Conservation (phyloP, 2,888 invertebrate genomes). For the Junonia oenone region DNA sequence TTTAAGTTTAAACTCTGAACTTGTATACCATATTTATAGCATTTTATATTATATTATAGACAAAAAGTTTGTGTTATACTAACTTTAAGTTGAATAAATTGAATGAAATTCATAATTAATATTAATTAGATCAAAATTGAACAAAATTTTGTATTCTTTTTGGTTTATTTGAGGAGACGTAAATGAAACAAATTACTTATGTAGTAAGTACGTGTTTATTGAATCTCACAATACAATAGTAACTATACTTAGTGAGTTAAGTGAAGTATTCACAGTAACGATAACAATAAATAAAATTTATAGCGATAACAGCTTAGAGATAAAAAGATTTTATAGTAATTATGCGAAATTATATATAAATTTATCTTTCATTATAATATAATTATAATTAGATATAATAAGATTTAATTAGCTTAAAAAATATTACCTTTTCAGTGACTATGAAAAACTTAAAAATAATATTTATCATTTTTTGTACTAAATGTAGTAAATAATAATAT, state of each 20-base stretch:
- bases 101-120: too few relatives aligned
- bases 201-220: constrained; percentile 60
- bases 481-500: too few relatives aligned
- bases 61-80: too few relatives aligned
- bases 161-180: not conserved
- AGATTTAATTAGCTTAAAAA: not conserved
- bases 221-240: constrained; percentile 64
- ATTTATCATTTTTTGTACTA: too few relatives aligned
- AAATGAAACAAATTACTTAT: not conserved
- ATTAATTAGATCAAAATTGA: too few relatives aligned
- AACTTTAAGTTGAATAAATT: too few relatives aligned
- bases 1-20: too few relatives aligned
- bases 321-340: constrained; percentile 11
- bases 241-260: constrained; percentile 60
- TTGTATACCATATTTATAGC: too few relatives aligned
- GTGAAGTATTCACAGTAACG: constrained; percentile 44
- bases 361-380: not conserved
- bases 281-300: constrained; percentile 58
- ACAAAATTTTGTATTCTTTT: not conserved
- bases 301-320: constrained; percentile 54
- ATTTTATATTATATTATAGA: too few relatives aligned
- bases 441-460: too few relatives aligned
- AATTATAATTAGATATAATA: not conserved
- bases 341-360: not conserved
- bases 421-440: not conserved